phyloP scores from a whole-genome alignment of 2,797 vertebrate species.

The Gymnocypris eckloni region DNA sequence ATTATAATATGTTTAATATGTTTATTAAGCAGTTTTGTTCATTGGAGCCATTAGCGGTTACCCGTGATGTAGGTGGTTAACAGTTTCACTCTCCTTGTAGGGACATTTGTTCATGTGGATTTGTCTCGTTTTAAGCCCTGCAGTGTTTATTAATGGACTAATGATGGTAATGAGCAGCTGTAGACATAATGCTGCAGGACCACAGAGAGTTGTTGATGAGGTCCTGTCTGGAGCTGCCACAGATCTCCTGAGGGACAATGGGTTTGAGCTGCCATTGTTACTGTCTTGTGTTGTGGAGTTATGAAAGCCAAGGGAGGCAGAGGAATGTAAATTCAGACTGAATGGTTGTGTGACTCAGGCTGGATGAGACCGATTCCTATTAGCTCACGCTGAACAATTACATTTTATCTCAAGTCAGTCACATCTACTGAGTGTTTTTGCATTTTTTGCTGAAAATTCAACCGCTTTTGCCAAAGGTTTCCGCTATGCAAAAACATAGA shows the following conservation, averaged over 20 bases:
- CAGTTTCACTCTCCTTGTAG: background rate
- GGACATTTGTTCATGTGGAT: slow-evolving; percentile 17
- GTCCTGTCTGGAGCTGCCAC: slow-evolving; percentile 34
- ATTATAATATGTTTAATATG: background rate
- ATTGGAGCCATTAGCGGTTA: background rate
- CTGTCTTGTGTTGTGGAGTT: slow-evolving; percentile 15
- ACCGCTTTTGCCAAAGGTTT: background rate
- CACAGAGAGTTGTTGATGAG: slow-evolving; percentile 51
- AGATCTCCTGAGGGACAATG: slow-evolving; percentile 22
- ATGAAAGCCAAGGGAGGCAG: background rate
- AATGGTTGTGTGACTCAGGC: background rate
- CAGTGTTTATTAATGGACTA: slow-evolving; percentile 46
- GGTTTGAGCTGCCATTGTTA: slow-evolving; percentile 2
- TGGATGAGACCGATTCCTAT: background rate
- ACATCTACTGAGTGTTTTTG: background rate
- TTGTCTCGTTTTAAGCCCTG: slow-evolving; percentile 9
- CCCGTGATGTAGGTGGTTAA: background rate
- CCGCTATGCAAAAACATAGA: background rate
- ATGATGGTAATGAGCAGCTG: slow-evolving; percentile 46
- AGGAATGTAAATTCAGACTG: background rate
- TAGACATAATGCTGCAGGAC: slow-evolving; percentile 36
- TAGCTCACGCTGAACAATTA: background rate
- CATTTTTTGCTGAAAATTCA: background rate
- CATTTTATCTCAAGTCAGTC: background rate
- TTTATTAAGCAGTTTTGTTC: background rate